phyloP scores from a whole-genome alignment of 1,140 invertebrate genomes.

The Centruroides sculpturatus region DNA sequence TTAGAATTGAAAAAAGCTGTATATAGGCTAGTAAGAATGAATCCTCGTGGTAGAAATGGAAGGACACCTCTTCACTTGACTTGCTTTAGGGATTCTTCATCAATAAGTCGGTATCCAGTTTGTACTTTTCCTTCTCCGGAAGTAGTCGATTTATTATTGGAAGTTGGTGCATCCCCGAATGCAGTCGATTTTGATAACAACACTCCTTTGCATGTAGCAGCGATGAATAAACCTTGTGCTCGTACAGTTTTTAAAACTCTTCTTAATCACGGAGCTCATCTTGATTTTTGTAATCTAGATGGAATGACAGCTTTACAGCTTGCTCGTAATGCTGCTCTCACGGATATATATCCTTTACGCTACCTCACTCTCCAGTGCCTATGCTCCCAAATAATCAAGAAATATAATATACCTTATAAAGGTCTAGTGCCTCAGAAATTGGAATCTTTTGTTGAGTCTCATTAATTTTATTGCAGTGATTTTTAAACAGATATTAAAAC shows the following conservation, averaged over 20 bases:
- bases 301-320: slow-evolving; percentile 59
- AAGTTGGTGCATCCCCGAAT: slow-evolving; percentile 66
- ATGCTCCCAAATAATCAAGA: slow-evolving; percentile 55
- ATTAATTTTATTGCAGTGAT: slow-evolving; percentile 2
- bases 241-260: slow-evolving; percentile 47
- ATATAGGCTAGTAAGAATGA: slow-evolving; percentile 55
- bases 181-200: slow-evolving; percentile 50
- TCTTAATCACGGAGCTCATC: slow-evolving; percentile 62
- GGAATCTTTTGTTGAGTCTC: slow-evolving; percentile 17
- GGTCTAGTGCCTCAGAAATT: slow-evolving; percentile 38
- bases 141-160: slow-evolving; percentile 58
- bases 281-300: slow-evolving; percentile 67
- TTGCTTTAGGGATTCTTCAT: slow-evolving; percentile 41
- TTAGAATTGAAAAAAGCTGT: slow-evolving; percentile 38
- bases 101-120: slow-evolving; percentile 49
- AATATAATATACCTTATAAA: slow-evolving; percentile 43
- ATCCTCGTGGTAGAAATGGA: slow-evolving; percentile 49
- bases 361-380: slow-evolving; percentile 65
- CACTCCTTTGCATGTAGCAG: slow-evolving; percentile 64
- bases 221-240: slow-evolving; percentile 34
- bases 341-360: slow-evolving; percentile 49
- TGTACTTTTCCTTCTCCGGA: slow-evolving; percentile 56
- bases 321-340: slow-evolving; percentile 25
- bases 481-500: no score
- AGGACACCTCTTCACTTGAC: slow-evolving; percentile 70